These are phyloP conservation scores for Austrolebias charrua DNA, from an alignment of 2,797 vertebrate genomes.

Conservation along the genomic window DNA sequence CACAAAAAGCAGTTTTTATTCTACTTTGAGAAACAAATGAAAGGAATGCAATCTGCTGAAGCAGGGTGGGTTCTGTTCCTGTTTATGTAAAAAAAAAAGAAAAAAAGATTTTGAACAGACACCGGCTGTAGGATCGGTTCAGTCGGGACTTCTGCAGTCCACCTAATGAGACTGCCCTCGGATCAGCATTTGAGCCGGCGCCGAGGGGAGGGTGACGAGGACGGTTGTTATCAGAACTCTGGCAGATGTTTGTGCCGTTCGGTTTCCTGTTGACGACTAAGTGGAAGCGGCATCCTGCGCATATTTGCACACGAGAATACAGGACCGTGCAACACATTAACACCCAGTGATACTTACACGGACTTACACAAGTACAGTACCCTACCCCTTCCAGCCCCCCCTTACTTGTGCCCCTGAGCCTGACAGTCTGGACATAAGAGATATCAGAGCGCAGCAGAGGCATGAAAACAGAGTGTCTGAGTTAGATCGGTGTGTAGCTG, in stretches of 20 bases:
- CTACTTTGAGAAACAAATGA: constrained; percentile 3
- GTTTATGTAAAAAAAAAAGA: constrained; percentile 6
- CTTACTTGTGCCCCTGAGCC: constrained; percentile 64
- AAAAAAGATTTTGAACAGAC: constrained; percentile 6
- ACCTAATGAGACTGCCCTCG: constrained; percentile 29
- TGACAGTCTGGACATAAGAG: constrained; percentile 73
- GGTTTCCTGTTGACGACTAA: constrained; percentile 75
- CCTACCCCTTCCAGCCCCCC: not conserved
- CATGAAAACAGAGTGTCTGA: constrained; percentile 58
- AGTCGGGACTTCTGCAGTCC: constrained; percentile 1
- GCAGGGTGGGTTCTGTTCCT: constrained; percentile 36
- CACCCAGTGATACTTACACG: constrained; percentile 12
- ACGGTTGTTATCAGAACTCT: constrained; percentile 72
- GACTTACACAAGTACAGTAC: constrained; percentile 24
- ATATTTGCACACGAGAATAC: constrained; percentile 41
- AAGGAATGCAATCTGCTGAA: constrained; percentile 19
- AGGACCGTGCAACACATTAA: constrained; percentile 1
- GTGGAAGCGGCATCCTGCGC: constrained; percentile 62
- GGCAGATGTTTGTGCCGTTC: constrained; percentile 64
- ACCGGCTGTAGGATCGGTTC: constrained; percentile 30
- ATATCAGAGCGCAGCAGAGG: constrained; percentile 68
- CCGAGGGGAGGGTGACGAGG: constrained; percentile 46
- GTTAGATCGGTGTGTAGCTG: constrained; percentile 56
- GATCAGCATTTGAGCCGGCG: constrained; percentile 45
- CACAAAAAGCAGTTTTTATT: not conserved